These are phyloP conservation scores for Malurus splendens DNA, from an alignment of 2,797 vertebrate genomes.

Conservation along the genomic window DNA sequence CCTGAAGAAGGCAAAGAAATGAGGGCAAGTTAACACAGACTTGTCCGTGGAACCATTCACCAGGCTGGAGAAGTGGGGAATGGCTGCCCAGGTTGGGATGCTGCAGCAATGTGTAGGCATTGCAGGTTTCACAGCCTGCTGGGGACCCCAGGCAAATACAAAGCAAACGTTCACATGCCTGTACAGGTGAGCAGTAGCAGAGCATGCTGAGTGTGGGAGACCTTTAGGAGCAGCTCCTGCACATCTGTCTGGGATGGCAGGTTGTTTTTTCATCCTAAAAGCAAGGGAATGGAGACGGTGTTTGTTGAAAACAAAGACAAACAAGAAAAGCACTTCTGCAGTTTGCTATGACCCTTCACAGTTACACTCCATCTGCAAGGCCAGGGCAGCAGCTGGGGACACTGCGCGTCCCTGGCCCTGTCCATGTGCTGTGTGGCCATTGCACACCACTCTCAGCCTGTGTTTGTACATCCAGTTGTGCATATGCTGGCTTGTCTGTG, in stretches of 20 bases:
- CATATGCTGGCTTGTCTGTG: accelerated
- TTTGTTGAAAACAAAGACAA: background rate
- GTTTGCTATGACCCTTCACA: background rate
- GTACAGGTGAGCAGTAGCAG: background rate
- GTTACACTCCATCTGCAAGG: background rate
- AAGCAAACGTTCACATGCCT: background rate
- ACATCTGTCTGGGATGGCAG: background rate
- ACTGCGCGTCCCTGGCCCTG: background rate
- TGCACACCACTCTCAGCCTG: accelerated
- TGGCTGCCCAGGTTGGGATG: background rate
- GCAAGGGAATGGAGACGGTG: background rate
- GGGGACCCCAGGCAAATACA: background rate
- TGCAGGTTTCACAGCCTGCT: background rate
- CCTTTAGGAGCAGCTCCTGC: background rate
- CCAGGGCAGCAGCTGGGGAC: background rate
- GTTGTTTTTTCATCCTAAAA: background rate
- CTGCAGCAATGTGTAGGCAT: background rate
- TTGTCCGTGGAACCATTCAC: accelerated
- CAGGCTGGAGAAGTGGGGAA: background rate
- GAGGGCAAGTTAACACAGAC: background rate
- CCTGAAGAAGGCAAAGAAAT: background rate
- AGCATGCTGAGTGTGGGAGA: background rate
- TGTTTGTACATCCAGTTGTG: background rate
- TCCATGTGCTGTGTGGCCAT: accelerated
- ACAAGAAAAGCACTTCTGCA: background rate